Conservation (phyloP, 2,797 vertebrate species). For the Gymnoscopelus microlampas region DNA sequence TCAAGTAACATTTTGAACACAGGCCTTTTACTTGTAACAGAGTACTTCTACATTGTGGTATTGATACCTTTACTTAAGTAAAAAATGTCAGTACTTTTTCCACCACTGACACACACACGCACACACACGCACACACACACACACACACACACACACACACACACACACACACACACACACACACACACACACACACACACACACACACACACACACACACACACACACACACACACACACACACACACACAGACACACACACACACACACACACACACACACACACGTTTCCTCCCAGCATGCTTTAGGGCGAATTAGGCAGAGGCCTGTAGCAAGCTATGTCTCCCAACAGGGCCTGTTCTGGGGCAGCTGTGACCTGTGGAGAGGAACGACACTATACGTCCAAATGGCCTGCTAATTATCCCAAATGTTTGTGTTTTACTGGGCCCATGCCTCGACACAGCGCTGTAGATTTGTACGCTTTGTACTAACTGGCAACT, state of each 20-base stretch:
- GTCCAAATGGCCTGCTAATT: slow-evolving; percentile 2
- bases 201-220: background rate
- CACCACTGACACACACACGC: no score
- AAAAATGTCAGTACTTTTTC: no score
- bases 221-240: no score
- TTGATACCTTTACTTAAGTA: no score
- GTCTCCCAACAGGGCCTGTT: slow-evolving; percentile 12
- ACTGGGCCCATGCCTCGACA: background rate
- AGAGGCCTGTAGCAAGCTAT: slow-evolving; percentile 46
- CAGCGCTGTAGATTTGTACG: background rate
- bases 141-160: no score
- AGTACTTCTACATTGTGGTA: no score
- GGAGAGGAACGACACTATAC: background rate
- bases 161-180: background rate
- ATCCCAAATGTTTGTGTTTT: background rate
- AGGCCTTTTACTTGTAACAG: no score
- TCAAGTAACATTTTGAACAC: no score
- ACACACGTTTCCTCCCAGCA: slow-evolving; percentile 27
- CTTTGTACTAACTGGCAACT: slow-evolving; percentile 7
- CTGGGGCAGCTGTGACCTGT: slow-evolving; percentile 4
- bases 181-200: no score
- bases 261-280: background rate
- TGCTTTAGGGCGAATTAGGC: slow-evolving; percentile 23
- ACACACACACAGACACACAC: background rate
- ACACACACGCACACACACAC: background rate